A percentile compares a stretch with the other conserved stretches of the same genome.
Evolutionary conservation across 2,888 invertebrate species (phyloP).

Genomic region (Yponomeuta evonymella): DNA sequence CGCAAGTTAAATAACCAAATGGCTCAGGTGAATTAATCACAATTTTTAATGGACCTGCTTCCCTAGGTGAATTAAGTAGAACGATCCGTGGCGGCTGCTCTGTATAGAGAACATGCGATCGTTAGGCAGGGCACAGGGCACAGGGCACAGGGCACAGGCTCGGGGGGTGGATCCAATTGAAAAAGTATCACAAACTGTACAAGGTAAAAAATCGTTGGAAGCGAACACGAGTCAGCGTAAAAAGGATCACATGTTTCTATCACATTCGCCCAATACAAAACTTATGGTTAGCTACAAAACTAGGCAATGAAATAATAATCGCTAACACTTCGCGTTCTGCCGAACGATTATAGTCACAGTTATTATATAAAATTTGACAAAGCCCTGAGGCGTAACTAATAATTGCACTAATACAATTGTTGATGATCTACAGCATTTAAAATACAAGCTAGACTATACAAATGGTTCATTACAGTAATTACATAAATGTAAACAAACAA

Average conservation of each 20-base stretch:
- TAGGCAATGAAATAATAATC: background rate
- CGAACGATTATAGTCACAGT: background rate
- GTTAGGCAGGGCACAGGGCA: background rate
- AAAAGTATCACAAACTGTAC: constrained; percentile 36
- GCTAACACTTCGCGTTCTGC: constrained; percentile 1
- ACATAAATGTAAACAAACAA: background rate
- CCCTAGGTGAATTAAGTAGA: no score
- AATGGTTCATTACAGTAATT: background rate
- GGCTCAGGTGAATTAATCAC: no score
- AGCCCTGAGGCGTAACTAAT: constrained; percentile 43
- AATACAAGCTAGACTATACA: background rate
- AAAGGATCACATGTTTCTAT: constrained; percentile 37
- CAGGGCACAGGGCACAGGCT: background rate
- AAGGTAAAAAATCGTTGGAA: constrained; percentile 30
- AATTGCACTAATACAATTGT: constrained; percentile 53
- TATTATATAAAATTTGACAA: constrained; percentile 33
- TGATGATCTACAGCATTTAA: constrained; percentile 38
- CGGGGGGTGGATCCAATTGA: constrained; percentile 28
- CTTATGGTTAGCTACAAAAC: constrained; percentile 32
- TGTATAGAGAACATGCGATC: background rate
- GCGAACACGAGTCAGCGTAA: constrained; percentile 18
- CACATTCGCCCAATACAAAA: constrained; percentile 38
- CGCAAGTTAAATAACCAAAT: no score
- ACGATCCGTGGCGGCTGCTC: background rate
- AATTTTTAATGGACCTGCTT: no score